phyloP scores from a whole-genome alignment of 2,113 vertebrate species.

The Bos taurus region ARS-UCD2.0 NC_037329.1:118870501-118871000 shows the following conservation, averaged over 20 bases:
- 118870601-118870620: constrained; percentile 18
- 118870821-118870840: not conserved
- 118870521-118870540: not conserved
- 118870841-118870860: not conserved
- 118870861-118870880: not conserved
- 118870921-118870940: not conserved
- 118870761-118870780: not conserved
- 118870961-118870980: not conserved
- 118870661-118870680: not conserved
- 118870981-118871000: not conserved
- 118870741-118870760: not conserved
- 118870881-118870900: not conserved
- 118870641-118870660: not conserved
- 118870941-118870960: not conserved
- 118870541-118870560: not conserved
- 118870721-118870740: not conserved
- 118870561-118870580: not conserved
- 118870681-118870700: not conserved
- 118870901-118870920: not conserved
- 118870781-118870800: not conserved
- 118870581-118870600: constrained; percentile 17
- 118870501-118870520: not conserved
- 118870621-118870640: not conserved
- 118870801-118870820: not conserved
- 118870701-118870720: not conserved